Conservation (phyloP, 2,888 invertebrate genomes). For the Mechanitis mazaeus region DNA sequence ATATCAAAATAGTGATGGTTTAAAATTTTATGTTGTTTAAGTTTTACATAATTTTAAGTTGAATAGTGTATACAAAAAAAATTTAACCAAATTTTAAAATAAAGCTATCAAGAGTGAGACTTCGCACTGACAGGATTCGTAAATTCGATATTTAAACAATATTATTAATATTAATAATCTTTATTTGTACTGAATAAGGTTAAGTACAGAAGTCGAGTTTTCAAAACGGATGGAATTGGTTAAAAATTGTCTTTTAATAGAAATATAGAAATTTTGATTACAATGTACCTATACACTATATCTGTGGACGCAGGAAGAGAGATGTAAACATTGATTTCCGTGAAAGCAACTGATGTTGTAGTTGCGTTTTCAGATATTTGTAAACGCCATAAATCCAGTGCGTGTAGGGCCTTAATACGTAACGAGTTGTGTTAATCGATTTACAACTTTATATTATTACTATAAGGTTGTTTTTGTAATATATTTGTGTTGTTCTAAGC, state of each 20-base stretch:
- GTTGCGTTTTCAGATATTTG: conserved; percentile 37
- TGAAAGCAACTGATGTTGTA: conserved; percentile 46
- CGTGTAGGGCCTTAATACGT: conserved; percentile 19
- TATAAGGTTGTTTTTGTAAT: conserved; percentile 24
- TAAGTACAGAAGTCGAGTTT: too few species aligned
- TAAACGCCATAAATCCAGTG: conserved; percentile 27
- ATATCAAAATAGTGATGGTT: too few species aligned
- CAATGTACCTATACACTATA: conserved; percentile 27
- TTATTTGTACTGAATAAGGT: too few species aligned
- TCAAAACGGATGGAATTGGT: background rate
- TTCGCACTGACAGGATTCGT: too few species aligned
- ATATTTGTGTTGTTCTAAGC: conserved; percentile 14
- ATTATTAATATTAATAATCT: too few species aligned
- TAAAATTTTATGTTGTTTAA: too few species aligned
- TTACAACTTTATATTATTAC: conserved; percentile 3
- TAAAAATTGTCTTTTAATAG: conserved; percentile 3
- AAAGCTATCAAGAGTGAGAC: too few species aligned
- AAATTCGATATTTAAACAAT: too few species aligned
- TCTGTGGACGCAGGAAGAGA: conserved; percentile 44
- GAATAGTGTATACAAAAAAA: too few species aligned
- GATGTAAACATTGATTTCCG: conserved; percentile 50
- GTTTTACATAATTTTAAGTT: too few species aligned
- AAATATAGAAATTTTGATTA: conserved; percentile 14
- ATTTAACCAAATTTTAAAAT: too few species aligned
- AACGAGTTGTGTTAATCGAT: conserved; percentile 5